Evolutionary conservation across 2,113 vertebrate genomes (phyloP), one percentile per base, ranked within the genome.

Genomic region (Felis chaus): DNA sequence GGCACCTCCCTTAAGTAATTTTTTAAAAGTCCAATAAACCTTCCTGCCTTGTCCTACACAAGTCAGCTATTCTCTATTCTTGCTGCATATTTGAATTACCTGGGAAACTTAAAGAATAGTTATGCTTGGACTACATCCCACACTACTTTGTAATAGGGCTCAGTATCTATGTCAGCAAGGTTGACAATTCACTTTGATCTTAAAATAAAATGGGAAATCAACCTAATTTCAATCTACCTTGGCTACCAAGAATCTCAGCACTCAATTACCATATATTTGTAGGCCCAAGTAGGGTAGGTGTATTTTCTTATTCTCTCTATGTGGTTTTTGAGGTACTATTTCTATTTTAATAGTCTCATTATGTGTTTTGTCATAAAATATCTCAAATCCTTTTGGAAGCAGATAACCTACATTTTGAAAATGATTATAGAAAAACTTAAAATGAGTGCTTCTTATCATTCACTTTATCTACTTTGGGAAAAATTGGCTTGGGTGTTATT

Each of bases 181-280:
- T 65, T 96, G 76, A 94, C 91, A 86, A 88, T 81, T 25, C 10
- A 97, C 15, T 91, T 33, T 85, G 50, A 45, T 91, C 50, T 76
- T 68, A 85, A 97, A 97, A 88, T 89, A 93, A 93, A 90, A 96
- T 45, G 31, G 18, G 14, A 90, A 93, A 79, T 73, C 18, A 85
- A 86, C 66, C n/a, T 87, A 95, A 94, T 89, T 96, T 92, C 86
- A 84, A 94, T 89, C 50, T 96, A 11, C 31, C 21, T 50, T 91
- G 66, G 48, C 65, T 96, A 50, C 61, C 61, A 48, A n/a, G 16
- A 68, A 94, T 79, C 53, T 97, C 63, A 69, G 36, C 1, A 4
- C 31, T 92, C 74, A 50, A 48, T 95, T 68, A 92, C 69, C 45
- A 50, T 69, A 33, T 83, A 82, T 82, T 82, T 98, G 93, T 82